These are phyloP conservation scores for Struthio camelus DNA, from an alignment of 2,113 vertebrate species.

Conservation along the genomic window DNA sequence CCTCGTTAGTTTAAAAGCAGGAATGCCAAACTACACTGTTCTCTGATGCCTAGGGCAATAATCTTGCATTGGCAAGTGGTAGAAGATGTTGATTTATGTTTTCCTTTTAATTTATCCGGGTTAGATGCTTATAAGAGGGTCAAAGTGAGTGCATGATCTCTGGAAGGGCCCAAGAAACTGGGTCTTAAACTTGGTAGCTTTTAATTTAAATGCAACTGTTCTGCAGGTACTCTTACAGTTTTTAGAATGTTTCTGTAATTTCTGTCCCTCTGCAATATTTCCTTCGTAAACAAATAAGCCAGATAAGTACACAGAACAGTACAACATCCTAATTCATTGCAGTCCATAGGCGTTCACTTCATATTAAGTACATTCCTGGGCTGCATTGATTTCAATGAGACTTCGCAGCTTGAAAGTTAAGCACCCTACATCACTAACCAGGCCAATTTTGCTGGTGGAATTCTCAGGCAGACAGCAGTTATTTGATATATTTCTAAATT, in stretches of 20 bases:
- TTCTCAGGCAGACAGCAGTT: neutral
- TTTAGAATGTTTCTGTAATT: neutral
- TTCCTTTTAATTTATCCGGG: neutral
- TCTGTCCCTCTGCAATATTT: neutral
- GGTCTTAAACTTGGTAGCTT: neutral
- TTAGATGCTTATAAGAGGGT: neutral
- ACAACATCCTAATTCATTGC: neutral
- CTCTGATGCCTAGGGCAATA: conserved; percentile 12
- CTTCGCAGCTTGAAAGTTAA: neutral
- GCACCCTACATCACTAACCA: neutral
- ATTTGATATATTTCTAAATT: neutral
- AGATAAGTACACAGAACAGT: neutral
- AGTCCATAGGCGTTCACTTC: neutral
- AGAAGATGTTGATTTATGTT: neutral
- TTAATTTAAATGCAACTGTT: neutral
- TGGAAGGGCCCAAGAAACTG: neutral
- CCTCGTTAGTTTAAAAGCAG: neutral
- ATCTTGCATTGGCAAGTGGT: neutral
- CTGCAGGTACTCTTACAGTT: neutral
- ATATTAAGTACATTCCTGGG: neutral
- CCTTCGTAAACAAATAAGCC: neutral
- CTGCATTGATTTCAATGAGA: neutral
- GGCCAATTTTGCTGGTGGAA: neutral
- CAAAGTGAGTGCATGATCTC: neutral
- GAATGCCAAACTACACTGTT: conserved; percentile 9